Evolutionary conservation across 2,113 vertebrate genomes (phyloP).

Genomic region (Leptobrachium leishanense): DNA sequence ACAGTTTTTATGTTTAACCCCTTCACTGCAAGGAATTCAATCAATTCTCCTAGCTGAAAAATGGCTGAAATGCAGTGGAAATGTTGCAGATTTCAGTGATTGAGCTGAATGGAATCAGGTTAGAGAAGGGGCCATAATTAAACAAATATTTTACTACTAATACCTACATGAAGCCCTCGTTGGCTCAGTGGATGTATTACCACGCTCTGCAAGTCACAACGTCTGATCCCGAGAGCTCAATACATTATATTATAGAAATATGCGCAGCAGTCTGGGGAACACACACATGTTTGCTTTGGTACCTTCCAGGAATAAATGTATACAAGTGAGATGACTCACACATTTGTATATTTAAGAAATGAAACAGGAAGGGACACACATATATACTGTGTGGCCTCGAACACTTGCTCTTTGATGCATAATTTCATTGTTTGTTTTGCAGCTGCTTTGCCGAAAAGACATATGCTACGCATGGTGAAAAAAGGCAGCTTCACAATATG

Average conservation of each 20-base stretch:
- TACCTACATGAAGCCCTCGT: neutral
- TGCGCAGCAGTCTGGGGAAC: neutral
- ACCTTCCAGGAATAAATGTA: neutral
- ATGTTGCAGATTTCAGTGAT: too few species aligned
- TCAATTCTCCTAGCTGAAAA: too few species aligned
- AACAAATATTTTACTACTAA: neutral
- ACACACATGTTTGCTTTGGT: conserved; percentile 2
- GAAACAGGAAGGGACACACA: neutral
- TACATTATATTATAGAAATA: neutral
- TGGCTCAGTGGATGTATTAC: neutral
- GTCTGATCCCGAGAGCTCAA: neutral
- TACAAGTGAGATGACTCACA: neutral
- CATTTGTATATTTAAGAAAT: neutral
- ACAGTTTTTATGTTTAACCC: too few species aligned
- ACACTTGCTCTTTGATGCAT: neutral
- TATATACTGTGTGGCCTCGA: neutral
- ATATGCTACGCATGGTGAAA: neutral
- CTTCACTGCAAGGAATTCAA: too few species aligned
- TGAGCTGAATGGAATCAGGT: too few species aligned
- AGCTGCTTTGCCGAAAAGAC: neutral
- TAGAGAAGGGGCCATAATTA: neutral
- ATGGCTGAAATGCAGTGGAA: too few species aligned
- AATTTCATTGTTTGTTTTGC: neutral
- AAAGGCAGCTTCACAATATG: neutral
- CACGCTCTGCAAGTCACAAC: neutral